Evolutionary conservation across 2,888 invertebrate genomes (phyloP).

Genomic region (Bombylius major): DNA sequence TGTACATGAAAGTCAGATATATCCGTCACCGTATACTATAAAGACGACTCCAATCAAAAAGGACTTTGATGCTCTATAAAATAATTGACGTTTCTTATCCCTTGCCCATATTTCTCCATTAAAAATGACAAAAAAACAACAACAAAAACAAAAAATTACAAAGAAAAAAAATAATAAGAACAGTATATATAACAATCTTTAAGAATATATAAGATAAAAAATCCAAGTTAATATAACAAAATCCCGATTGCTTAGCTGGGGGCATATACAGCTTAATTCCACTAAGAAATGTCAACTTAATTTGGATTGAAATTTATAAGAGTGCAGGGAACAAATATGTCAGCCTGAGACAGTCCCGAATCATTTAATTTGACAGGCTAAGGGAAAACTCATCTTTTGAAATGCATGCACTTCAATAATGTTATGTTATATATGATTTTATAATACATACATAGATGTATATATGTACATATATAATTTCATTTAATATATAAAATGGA

Average conservation of each 20-base stretch:
- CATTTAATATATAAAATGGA: too few species aligned
- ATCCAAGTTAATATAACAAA: too few species aligned
- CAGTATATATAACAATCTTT: too few species aligned
- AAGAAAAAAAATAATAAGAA: background rate
- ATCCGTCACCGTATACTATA: background rate
- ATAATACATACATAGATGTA: background rate
- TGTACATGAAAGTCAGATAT: background rate
- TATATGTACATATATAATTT: background rate
- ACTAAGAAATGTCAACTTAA: constrained; percentile 21
- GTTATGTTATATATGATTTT: background rate
- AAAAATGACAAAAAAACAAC: constrained; percentile 1
- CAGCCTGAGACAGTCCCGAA: constrained; percentile 20
- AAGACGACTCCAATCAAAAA: background rate
- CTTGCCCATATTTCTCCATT: constrained; percentile 19
- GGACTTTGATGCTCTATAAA: constrained; percentile 14
- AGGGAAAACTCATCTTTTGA: constrained; percentile 2
- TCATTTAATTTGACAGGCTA: constrained; percentile 22
- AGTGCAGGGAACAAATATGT: constrained; percentile 21
- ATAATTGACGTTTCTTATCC: constrained; percentile 22
- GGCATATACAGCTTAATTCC: constrained; percentile 20
- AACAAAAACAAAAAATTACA: background rate
- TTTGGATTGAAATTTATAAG: constrained; percentile 23
- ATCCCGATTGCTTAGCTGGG: too few species aligned
- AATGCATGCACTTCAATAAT: background rate
- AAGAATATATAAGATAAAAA: too few species aligned